Percentiles rank a stretch among this genome's conserved stretches.
phyloP scores from a whole-genome alignment of 2,888 invertebrate genomes.

The Ophioninae sp. region DNA sequence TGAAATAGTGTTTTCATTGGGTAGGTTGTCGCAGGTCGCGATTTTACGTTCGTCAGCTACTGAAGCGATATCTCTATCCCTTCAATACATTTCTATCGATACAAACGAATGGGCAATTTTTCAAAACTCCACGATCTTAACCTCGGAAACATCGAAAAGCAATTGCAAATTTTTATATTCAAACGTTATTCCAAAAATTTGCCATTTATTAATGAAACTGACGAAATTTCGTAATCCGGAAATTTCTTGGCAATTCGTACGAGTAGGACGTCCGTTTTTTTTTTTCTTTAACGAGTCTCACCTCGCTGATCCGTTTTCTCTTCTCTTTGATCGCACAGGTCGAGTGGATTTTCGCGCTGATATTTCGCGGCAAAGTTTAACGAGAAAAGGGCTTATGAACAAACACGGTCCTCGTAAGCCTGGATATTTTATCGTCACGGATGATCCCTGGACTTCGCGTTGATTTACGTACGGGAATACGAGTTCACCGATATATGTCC shows the following conservation, averaged over 20 bases:
- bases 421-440: constrained; percentile 7
- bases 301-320: constrained; percentile 20
- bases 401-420: background rate
- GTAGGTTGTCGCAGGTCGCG: background rate
- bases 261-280: background rate
- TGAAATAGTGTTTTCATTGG: too few species aligned
- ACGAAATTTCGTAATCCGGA: background rate
- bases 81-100: background rate
- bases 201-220: background rate
- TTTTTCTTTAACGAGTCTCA: background rate
- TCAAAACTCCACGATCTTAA: background rate
- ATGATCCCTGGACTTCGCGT: constrained; percentile 49
- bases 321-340: constrained; percentile 7
- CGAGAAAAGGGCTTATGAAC: background rate
- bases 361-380: background rate
- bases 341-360: background rate
- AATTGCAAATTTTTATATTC: background rate
- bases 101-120: background rate
- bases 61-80: background rate
- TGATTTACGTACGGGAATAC: constrained; percentile 12
- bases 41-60: background rate
- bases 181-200: background rate
- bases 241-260: background rate
- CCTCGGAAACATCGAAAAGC: background rate
- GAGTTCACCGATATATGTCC: constrained; percentile 68